Evolutionary conservation across 1,140 invertebrate genomes (phyloP).

Genomic region (Formica selysi): DNA sequence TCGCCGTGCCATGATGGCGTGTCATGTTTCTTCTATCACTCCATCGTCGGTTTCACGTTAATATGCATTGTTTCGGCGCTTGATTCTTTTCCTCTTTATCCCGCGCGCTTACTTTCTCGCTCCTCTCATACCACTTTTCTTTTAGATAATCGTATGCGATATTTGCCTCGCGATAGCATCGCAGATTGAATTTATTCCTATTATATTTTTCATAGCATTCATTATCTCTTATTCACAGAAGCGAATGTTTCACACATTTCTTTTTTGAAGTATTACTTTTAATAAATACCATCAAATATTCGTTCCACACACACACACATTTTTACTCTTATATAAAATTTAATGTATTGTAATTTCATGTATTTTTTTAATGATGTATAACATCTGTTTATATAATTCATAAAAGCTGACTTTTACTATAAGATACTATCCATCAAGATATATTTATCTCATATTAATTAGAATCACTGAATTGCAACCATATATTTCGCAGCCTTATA

Average conservation of each 20-base stretch:
- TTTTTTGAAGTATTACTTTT: not conserved
- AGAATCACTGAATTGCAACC: not conserved
- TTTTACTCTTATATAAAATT: not conserved
- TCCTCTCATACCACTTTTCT: not conserved
- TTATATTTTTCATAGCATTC: not conserved
- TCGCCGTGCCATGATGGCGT: not conserved
- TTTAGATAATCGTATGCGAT: slow-evolving; percentile 25
- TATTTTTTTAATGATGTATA: too few relatives aligned
- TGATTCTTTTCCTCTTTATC: not conserved
- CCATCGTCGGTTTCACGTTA: slow-evolving; percentile 46
- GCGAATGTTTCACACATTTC: not conserved
- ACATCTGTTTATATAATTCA: slow-evolving; percentile 22
- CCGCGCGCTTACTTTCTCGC: not conserved
- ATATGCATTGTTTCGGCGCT: slow-evolving; percentile 36
- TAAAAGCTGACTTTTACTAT: slow-evolving; percentile 5
- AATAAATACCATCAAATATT: not conserved
- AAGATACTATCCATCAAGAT: not conserved
- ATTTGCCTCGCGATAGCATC: slow-evolving; percentile 15
- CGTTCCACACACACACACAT: too few relatives aligned
- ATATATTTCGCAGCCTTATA: not conserved
- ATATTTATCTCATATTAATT: not conserved
- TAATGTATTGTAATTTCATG: not conserved
- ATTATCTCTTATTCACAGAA: not conserved
- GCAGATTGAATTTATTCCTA: not conserved
- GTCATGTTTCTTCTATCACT: slow-evolving; percentile 30